A percentile compares a stretch with the other conserved stretches of the same genome.
Evolutionary conservation across 2,888 invertebrate species (phyloP).

Genomic region (Xanthorhoe spadicearia): DNA sequence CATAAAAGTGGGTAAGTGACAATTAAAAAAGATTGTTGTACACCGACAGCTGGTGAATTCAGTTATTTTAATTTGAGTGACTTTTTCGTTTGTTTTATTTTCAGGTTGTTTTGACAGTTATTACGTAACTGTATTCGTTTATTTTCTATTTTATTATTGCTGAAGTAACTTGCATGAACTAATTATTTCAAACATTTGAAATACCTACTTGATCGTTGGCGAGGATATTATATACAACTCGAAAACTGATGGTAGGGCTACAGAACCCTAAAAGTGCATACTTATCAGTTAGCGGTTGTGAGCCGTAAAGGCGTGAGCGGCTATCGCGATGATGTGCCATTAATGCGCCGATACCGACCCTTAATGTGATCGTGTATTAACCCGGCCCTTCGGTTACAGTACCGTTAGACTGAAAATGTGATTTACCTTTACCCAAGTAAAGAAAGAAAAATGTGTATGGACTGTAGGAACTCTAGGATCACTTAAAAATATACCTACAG

Average conservation of each 20-base stretch:
- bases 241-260: too few species aligned
- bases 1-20: slow-evolving; percentile 75
- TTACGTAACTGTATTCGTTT: not conserved
- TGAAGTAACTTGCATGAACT: too few species aligned
- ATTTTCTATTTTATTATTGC: too few species aligned
- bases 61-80: slow-evolving; percentile 39
- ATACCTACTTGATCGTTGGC: too few species aligned
- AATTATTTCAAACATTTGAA: too few species aligned
- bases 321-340: slow-evolving; percentile 79
- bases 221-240: too few species aligned
- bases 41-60: slow-evolving; percentile 37
- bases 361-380: slow-evolving; percentile 70
- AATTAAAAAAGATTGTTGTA: slow-evolving; percentile 67
- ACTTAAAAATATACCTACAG: too few species aligned
- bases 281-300: slow-evolving; percentile 51
- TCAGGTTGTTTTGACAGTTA: slow-evolving; percentile 14
- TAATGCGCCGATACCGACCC: slow-evolving; percentile 73
- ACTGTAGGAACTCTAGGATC: too few species aligned
- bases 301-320: slow-evolving; percentile 54
- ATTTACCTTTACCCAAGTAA: too few species aligned
- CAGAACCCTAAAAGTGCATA: slow-evolving; percentile 39
- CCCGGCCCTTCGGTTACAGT: slow-evolving; percentile 45
- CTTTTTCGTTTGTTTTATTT: slow-evolving; percentile 8
- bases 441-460: too few species aligned
- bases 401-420: slow-evolving; percentile 6